A percentile compares a stretch with the other conserved stretches of the same genome.
Evolutionary conservation across 2,113 vertebrate species (phyloP).

Genomic region (Trichomycterus rosablanca): DNA sequence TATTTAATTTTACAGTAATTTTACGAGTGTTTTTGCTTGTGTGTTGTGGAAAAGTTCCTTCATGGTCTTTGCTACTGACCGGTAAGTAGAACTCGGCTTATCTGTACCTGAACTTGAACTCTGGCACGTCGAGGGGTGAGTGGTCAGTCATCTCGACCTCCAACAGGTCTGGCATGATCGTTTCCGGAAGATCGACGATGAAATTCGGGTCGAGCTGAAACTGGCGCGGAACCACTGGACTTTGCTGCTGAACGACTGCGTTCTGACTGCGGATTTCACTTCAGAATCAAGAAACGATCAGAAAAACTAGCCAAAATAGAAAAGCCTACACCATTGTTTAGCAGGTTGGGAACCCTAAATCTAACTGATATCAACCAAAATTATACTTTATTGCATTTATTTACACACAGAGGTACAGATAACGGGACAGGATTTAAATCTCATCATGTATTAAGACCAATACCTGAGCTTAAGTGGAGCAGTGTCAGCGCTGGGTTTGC

Average conservation of each 20-base stretch:
- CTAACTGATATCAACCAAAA: too few species aligned
- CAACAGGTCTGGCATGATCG: slow-evolving; percentile 91
- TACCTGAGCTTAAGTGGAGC: slow-evolving; percentile 7
- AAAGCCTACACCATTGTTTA: too few species aligned
- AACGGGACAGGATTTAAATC: neutral
- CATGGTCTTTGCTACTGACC: too few species aligned
- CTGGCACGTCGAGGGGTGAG: neutral
- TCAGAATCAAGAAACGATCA: neutral
- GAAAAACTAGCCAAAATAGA: too few species aligned
- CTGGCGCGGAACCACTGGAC: slow-evolving; percentile 64
- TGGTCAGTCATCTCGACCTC: slow-evolving; percentile 48
- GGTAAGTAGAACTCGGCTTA: too few species aligned
- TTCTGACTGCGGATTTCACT: slow-evolving; percentile 88
- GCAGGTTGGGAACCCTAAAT: too few species aligned
- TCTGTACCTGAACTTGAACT: slow-evolving; percentile 20
- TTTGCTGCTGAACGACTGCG: slow-evolving; percentile 28
- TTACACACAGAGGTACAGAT: too few species aligned
- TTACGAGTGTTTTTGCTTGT: too few species aligned
- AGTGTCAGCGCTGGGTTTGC: neutral
- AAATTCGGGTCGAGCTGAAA: slow-evolving; percentile 96
- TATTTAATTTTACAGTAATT: too few species aligned
- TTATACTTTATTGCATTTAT: too few species aligned
- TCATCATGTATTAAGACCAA: too few species aligned
- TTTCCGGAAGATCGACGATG: slow-evolving; percentile 72
- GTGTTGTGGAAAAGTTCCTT: too few species aligned